A percentile compares a stretch with the other conserved stretches of the same genome.
Conservation (phyloP, 2,113 vertebrate genomes). For the Xenopus laevis region DNA sequence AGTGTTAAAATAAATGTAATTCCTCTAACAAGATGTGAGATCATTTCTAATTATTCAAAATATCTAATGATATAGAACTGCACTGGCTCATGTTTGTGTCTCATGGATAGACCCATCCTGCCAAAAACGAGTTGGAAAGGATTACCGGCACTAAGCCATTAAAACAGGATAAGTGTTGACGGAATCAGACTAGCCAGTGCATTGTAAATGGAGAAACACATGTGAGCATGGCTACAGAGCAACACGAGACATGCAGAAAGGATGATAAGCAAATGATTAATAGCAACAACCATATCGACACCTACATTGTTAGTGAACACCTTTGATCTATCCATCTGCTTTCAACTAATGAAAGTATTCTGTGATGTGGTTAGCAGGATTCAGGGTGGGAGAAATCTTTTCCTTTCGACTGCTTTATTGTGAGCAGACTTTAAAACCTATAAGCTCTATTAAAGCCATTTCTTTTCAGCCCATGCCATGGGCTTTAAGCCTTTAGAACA, state of each 20-base stretch:
- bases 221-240: too few species aligned
- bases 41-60: too few species aligned
- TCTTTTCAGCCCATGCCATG: constrained; percentile 1
- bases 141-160: too few species aligned
- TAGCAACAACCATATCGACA: not conserved
- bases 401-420: not conserved
- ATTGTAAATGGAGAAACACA: too few species aligned
- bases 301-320: not conserved
- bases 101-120: too few species aligned
- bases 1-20: too few species aligned
- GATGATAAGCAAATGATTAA: not conserved
- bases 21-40: too few species aligned
- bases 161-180: too few species aligned
- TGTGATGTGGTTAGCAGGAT: constrained; percentile 14
- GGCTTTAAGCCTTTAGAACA: not conserved
- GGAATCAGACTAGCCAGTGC: too few species aligned
- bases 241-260: not conserved
- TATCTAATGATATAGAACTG: too few species aligned
- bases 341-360: not conserved
- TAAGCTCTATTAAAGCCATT: not conserved
- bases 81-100: too few species aligned
- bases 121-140: too few species aligned
- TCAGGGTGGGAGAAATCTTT: not conserved
- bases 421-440: not conserved
- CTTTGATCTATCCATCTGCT: constrained; percentile 16